Evolutionary conservation across 2,113 vertebrate species (phyloP).

Genomic region (Larimichthys polyactis): DNA sequence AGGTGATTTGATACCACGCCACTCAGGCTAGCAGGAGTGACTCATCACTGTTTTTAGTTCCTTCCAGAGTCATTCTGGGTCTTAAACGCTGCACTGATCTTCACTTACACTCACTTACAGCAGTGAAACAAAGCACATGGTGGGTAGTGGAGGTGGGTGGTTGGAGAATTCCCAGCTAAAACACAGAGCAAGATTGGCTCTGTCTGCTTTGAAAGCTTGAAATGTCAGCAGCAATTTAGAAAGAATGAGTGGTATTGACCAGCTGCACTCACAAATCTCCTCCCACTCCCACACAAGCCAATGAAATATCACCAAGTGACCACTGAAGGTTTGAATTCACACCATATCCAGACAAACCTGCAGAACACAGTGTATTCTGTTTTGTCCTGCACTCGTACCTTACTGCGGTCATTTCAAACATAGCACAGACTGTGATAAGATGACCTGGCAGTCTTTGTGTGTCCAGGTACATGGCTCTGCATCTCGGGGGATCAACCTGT

Average conservation of each 20-base stretch:
- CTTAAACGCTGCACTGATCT: slow-evolving; percentile 1
- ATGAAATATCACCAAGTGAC: neutral
- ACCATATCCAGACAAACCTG: neutral
- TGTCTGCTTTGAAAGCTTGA: neutral
- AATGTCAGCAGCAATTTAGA: neutral
- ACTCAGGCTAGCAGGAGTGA: neutral
- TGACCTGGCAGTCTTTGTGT: slow-evolving; percentile 13
- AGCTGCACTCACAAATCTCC: neutral
- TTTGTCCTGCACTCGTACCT: neutral
- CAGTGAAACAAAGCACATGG: slow-evolving; percentile 26
- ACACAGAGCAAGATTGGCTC: neutral
- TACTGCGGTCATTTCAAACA: neutral
- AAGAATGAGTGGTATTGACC: neutral
- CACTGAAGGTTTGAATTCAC: neutral
- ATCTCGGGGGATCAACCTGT: slow-evolving; percentile 87
- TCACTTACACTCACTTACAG: neutral
- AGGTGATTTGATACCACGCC: neutral
- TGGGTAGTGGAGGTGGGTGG: slow-evolving; percentile 31
- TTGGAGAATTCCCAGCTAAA: slow-evolving; percentile 2
- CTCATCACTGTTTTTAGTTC: neutral
- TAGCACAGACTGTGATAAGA: neutral
- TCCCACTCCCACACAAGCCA: neutral
- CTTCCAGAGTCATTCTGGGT: neutral
- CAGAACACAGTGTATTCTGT: neutral
- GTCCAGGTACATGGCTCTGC: slow-evolving; percentile 87